Base-by-base conservation (phyloP, 1,140 invertebrate species). In the Melanaphis sacchari region DNA sequence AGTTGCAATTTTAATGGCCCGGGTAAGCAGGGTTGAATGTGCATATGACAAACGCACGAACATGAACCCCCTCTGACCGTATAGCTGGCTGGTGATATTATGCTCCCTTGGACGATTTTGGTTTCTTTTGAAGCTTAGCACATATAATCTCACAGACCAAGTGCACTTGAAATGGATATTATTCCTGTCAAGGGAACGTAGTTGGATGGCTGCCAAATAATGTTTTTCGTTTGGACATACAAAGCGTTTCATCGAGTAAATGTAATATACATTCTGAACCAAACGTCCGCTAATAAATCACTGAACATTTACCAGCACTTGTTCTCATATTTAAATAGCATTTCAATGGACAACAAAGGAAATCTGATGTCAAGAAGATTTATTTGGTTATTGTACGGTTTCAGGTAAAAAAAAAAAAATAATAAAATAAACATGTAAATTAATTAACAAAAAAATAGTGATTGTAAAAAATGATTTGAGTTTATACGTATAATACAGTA, bases 211-310 rank as follows among this genome's bases (percentile, higher is more conserved):
- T 41, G 84, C 84, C 84, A 85, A 85, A 85, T 43, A 41, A 85
- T 85, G 24, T 85, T 41, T 85, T 41, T 85, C 82, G 38, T 84
- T 84, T 84, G 38, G 84, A 87, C 26, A 46, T 41, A 87, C 84
- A 40, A 87, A 87, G 41, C 41, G 84, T 85, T 85, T 41, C 84
- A 41, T 85, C 84, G 40, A 76, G 59, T n/a, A 76, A 76, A 76
- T 85, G 11, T 41, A 85, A 31, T 85, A 41, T 40, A 85, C 84
- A 40, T 85, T 41, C 26, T 43, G 40, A 11, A 85, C 38, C 2
- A 9, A 84, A 40, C 36, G 36, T 38, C 81, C 9, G 24, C 40
- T 84, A 24, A 41, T 87, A 87, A 87, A 87, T 87, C 84, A 87
- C 41, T 31, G 41, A 87, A 40, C 31, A n/a, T 87, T 46, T 46